Evolutionary conservation across 2,113 vertebrate genomes (phyloP).

Genomic region (Tapirus terrestris): DNA sequence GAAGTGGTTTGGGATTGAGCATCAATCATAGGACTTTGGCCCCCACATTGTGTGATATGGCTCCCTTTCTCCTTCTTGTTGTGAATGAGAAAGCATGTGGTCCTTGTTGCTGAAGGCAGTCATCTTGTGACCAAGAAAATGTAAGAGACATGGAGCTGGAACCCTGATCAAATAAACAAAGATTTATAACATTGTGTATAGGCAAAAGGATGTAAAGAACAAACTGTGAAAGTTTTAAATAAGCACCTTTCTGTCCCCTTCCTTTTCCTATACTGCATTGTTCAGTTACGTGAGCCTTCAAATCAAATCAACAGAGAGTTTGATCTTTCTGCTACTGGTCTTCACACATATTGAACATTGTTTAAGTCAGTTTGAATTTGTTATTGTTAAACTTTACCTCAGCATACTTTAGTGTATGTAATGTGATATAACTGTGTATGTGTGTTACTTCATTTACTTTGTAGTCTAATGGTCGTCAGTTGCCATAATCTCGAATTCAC

Average conservation of each 20-base stretch:
- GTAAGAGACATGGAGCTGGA: background rate
- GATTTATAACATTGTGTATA: background rate
- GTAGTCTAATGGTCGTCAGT: background rate
- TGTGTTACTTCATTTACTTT: background rate
- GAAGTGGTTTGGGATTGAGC: background rate
- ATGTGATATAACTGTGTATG: background rate
- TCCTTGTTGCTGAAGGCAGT: background rate
- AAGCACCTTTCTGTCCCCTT: background rate
- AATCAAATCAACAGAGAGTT: background rate
- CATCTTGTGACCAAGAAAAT: background rate
- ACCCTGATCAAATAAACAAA: slow-evolving; percentile 16
- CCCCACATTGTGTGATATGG: background rate
- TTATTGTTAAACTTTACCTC: background rate
- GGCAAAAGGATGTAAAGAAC: background rate
- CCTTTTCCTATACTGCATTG: background rate
- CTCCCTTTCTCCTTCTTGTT: background rate
- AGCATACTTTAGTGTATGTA: background rate
- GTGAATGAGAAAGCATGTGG: background rate
- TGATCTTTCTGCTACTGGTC: background rate
- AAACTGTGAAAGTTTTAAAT: slow-evolving; percentile 6
- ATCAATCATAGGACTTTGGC: background rate
- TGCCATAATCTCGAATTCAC: background rate
- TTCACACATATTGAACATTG: background rate
- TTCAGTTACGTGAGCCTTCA: slow-evolving; percentile 22
- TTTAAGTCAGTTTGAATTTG: background rate